Evolutionary conservation across 1,140 invertebrate species (phyloP).

Genomic region (Epicauta chinensis): DNA sequence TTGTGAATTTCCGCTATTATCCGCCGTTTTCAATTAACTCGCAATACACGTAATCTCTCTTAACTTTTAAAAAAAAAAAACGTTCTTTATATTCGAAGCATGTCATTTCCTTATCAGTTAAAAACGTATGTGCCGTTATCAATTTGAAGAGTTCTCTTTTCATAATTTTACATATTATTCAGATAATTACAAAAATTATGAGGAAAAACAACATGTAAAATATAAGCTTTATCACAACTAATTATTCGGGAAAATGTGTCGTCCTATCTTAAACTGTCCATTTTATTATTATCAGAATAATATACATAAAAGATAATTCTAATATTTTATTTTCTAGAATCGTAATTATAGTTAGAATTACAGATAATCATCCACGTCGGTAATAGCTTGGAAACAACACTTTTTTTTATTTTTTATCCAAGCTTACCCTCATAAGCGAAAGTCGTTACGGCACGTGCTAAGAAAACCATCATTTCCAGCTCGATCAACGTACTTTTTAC

Average conservation of each 20-base stretch:
- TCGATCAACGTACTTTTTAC: slow-evolving; percentile 14
- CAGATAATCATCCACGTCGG: too few species aligned
- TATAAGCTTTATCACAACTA: slow-evolving; percentile 19
- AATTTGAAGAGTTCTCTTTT: slow-evolving; percentile 21
- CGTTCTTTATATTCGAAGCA: slow-evolving; percentile 17
- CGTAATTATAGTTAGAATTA: too few species aligned
- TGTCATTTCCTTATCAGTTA: slow-evolving; percentile 21
- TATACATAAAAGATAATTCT: slow-evolving; percentile 11
- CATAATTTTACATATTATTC: slow-evolving; percentile 27
- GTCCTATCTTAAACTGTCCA: slow-evolving; percentile 23
- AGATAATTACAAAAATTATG: slow-evolving; percentile 25
- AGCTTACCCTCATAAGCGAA: background rate
- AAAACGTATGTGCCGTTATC: slow-evolving; percentile 3
- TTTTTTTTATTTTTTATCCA: too few species aligned
- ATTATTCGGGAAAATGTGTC: slow-evolving; percentile 29
- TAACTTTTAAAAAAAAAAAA: too few species aligned
- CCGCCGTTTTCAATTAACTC: too few species aligned
- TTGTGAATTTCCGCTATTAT: too few species aligned
- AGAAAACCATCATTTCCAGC: slow-evolving; percentile 12
- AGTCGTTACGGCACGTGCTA: slow-evolving; percentile 7
- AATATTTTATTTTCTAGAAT: slow-evolving; percentile 15
- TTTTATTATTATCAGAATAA: too few species aligned
- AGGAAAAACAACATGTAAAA: slow-evolving; percentile 12
- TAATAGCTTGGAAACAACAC: too few species aligned
- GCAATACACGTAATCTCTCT: too few species aligned